phyloP scores from a whole-genome alignment of 2,113 vertebrate genomes.

The Amblyornis subalaris region DNA sequence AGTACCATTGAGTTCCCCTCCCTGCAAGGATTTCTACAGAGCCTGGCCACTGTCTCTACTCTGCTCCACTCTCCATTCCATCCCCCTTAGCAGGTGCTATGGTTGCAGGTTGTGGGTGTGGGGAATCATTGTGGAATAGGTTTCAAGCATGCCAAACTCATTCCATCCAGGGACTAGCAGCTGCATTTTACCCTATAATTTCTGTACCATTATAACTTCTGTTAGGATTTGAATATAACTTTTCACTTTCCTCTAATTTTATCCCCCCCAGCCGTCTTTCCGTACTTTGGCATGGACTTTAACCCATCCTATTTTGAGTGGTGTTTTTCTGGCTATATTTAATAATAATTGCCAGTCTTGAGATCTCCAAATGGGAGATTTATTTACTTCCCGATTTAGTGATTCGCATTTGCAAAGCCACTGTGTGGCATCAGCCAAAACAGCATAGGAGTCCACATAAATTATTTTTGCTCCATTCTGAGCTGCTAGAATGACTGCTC shows the following conservation, averaged over 20 bases:
- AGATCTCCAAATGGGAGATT: not conserved
- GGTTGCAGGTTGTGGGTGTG: too few species aligned
- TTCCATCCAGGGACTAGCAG: not conserved
- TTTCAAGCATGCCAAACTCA: not conserved
- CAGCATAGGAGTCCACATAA: not conserved
- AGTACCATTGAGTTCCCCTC: not conserved
- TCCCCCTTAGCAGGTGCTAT: not conserved
- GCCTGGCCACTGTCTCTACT: not conserved
- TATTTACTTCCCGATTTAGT: not conserved
- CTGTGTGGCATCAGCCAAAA: not conserved
- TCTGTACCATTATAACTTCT: not conserved
- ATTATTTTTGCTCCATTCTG: not conserved
- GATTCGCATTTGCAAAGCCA: not conserved
- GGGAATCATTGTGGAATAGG: accelerated
- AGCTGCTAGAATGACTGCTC: not conserved
- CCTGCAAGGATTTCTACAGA: not conserved
- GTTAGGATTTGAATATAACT: not conserved
- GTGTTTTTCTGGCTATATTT: not conserved
- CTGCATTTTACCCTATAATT: not conserved
- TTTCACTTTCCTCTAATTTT: not conserved
- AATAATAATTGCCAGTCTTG: not conserved
- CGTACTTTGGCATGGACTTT: not conserved
- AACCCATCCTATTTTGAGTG: not conserved
- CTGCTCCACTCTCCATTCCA: not conserved
- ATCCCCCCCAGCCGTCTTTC: too few species aligned